phyloP scores from a whole-genome alignment of 1,140 invertebrate genomes.

The Sarcophaga peregrina region DNA sequence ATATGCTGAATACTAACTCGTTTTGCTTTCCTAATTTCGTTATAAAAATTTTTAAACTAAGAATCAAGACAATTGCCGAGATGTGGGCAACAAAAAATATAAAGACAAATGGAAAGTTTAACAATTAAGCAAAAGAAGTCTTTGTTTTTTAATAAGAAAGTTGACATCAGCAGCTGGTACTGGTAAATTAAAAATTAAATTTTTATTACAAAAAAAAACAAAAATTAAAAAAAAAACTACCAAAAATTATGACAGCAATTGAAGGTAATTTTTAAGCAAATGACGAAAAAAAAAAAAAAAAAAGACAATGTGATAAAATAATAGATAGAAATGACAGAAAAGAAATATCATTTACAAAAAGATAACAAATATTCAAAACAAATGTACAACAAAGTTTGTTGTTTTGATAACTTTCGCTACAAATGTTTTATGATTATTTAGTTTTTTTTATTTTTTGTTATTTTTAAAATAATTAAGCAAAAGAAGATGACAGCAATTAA shows the following conservation, averaged over 20 bases:
- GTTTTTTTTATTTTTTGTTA: too few species aligned
- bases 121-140: conserved; percentile 24
- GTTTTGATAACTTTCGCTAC: conserved; percentile 33
- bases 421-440: not conserved
- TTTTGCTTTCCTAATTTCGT: too few species aligned
- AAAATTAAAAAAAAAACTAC: not conserved
- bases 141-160: conserved; percentile 34
- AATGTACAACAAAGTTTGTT: not conserved
- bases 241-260: not conserved
- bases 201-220: not conserved
- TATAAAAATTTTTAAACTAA: not conserved
- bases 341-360: not conserved
- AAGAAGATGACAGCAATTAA: not conserved
- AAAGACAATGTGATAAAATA: not conserved
- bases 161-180: conserved; percentile 3
- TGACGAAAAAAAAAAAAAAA: not conserved
- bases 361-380: too few species aligned
- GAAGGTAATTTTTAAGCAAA: conserved; percentile 13
- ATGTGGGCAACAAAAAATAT: not conserved
- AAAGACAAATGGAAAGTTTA: conserved; percentile 32
- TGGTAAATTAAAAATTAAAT: not conserved
- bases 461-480: not conserved
- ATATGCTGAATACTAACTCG: too few species aligned
- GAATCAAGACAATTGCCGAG: not conserved
- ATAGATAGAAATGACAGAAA: not conserved